Base-by-base conservation (phyloP, 1,140 invertebrate genomes). In the Macrobrachium rosenbergii region DNA sequence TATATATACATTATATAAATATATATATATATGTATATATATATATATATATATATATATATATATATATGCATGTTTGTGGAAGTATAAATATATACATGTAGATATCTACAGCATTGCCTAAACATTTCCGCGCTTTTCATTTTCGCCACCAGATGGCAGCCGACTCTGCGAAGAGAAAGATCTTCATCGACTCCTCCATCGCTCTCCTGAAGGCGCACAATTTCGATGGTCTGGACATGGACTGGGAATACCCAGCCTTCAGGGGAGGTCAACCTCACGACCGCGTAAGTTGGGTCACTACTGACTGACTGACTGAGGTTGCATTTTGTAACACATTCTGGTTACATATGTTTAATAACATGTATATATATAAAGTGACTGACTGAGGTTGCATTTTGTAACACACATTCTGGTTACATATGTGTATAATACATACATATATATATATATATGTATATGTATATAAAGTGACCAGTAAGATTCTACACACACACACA, bases 161-260 rank as follows among this genome's bases (percentile, higher is more conserved):
- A 82, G 73, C 86, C 19, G 60, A 63, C 19, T 78, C 88, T 2
- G 88, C 23, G 12, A 60, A 76, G 37, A 83, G 89, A 19, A 69
- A 60, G 52, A 76, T 16, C 19, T 90, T 90, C 72, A 87, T 90
- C 28, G 7, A 75, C 60, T 82, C 82, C 75, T 88, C 88, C 0
- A 83, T 94, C 91, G 83, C 90, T 12, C 89, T 91, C 45, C 80
- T 88, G 89, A 95, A 95, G 80, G 93, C 94, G 88, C 94, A 96
- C 91, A 94, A 94, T 60, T 97, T 97, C 28, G 28, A 37, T 37
- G 28, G 28, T 37, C 28, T 37, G 28, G 28, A 37, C 28, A 37
- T 37, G 28, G 82, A 83, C 73, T 83, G 93, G 95, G 96, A 97
- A 92, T 97, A 96, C 91, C 91, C 91, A 17, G 82, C 88, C 7